Evolutionary conservation across 2,797 vertebrate species (phyloP).

Genomic region (Coreius guichenoti): DNA sequence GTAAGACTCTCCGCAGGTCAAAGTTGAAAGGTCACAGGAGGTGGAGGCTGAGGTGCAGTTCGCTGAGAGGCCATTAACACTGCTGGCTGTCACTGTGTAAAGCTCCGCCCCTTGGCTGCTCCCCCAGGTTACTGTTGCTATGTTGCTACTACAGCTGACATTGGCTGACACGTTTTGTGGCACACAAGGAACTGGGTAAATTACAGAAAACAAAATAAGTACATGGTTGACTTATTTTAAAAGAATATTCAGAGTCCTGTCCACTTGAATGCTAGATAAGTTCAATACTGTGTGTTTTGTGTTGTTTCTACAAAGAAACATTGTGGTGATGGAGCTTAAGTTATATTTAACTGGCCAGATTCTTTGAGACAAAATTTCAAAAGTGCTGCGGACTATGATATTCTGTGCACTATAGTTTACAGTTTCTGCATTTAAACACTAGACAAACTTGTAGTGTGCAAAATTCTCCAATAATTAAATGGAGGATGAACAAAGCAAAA

Average conservation of each 20-base stretch:
- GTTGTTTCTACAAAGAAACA: background rate
- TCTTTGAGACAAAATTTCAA: background rate
- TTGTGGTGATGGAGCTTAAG: background rate
- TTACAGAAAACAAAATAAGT: background rate
- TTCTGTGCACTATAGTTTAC: too few relatives aligned
- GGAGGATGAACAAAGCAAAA: background rate
- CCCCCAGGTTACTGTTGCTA: constrained; percentile 48
- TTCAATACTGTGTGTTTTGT: background rate
- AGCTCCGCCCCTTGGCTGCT: constrained; percentile 35
- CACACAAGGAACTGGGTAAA: constrained; percentile 50
- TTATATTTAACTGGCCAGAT: too few relatives aligned
- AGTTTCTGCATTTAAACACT: too few relatives aligned
- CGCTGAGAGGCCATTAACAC: constrained; percentile 32
- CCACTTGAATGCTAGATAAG: background rate
- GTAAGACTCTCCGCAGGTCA: constrained; percentile 56
- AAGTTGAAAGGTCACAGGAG: constrained; percentile 48
- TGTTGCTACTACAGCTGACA: constrained; percentile 52
- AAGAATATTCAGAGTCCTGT: background rate
- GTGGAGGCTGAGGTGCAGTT: constrained; percentile 43
- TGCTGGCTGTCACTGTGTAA: constrained; percentile 54
- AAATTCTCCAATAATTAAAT: background rate
- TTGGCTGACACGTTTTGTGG: constrained; percentile 48
- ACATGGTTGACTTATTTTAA: background rate
- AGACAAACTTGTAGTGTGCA: background rate
- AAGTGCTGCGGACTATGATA: background rate